Conservation (phyloP, 2,888 invertebrate species). For the Orthonevra nobilis region DNA sequence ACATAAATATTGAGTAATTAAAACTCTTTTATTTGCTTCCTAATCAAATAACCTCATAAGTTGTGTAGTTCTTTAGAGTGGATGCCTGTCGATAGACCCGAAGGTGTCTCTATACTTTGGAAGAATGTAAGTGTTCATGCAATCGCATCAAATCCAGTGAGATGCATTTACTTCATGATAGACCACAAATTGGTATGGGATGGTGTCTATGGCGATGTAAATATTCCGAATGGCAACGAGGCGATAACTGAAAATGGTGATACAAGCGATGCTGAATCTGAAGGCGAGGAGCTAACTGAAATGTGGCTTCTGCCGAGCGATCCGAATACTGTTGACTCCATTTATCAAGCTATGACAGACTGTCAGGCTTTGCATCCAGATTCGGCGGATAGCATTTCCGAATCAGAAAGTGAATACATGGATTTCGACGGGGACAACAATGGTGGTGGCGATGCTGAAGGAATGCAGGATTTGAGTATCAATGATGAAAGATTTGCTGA, state of each 20-base stretch:
- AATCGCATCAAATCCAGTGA: slow-evolving; percentile 76
- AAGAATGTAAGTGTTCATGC: slow-evolving; percentile 79
- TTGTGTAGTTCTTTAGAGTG: slow-evolving; percentile 76
- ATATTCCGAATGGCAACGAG: slow-evolving; percentile 72
- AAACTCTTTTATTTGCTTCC: not conserved
- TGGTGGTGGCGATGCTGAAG: slow-evolving; percentile 73
- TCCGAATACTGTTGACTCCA: slow-evolving; percentile 82
- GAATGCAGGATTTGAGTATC: slow-evolving; percentile 78
- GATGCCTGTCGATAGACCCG: slow-evolving; percentile 76
- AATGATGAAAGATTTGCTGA: slow-evolving; percentile 79
- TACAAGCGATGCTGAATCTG: slow-evolving; percentile 75
- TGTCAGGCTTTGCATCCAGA: slow-evolving; percentile 92
- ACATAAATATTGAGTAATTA: slow-evolving; percentile 78
- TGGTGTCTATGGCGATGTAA: slow-evolving; percentile 74
- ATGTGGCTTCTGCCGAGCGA: slow-evolving; percentile 87
- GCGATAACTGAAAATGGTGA: slow-evolving; percentile 72
- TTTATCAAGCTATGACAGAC: slow-evolving; percentile 88
- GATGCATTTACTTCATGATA: slow-evolving; percentile 78
- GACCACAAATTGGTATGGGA: slow-evolving; percentile 78
- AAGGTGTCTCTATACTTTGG: slow-evolving; percentile 79
- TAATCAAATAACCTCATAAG: slow-evolving; percentile 12
- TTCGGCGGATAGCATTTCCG: slow-evolving; percentile 82
- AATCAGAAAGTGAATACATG: slow-evolving; percentile 77
- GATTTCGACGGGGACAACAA: slow-evolving; percentile 72
- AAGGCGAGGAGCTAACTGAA: slow-evolving; percentile 84